Base-by-base conservation (phyloP, 2,888 invertebrate genomes). In the Mechanitis mazaeus region DNA sequence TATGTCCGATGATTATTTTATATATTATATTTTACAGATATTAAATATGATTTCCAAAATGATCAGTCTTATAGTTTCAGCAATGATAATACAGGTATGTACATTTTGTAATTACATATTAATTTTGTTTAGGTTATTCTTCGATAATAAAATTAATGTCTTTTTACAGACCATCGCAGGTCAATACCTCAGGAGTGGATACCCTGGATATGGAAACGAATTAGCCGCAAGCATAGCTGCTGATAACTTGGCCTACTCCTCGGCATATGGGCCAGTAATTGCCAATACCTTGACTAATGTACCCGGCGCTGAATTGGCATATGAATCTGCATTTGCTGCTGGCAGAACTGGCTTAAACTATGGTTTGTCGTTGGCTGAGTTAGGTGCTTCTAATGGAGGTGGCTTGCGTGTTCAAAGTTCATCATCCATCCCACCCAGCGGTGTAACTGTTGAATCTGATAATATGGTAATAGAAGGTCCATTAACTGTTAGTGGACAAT, bases 381-480 rank as follows among this genome's bases (percentile, higher is more conserved):
- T 67, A 28, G 60, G 62, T 12, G 67, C 67, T 2, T 63, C 67
- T 20, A 61, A 62, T 31, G 59, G 68, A 50, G 53, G 42, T 55
- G 60, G 68, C 33, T 9, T 69, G 56, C 54, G 66, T 4, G 70
- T 75, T 0, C 68, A 69, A 45, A 72, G 75, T 54, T 65, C 71
- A 42, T 79, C 80, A 2, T 75, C 76, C 0, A 74, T 76, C 28
- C 67, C 72, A 3, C 77, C 80, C 0, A 75, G 68, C 46, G 81
- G 80, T 3, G 66, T 82, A 3, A 68, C 68, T 3, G 68, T 80
- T 0, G 61, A 73, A 2, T 75, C 79, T 9, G 80, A 81, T 42
- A 75, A 76, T 50, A 65, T 73, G 28, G 69, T 80, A 0, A 65
- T 70, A 2, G 75, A 78, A 57, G 81, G 81, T 0, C 65, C 71